These are phyloP conservation scores for Tokudaia tokunoshimensis DNA, from an alignment of 2,797 vertebrate genomes.

Conservation along the genomic window DNA sequence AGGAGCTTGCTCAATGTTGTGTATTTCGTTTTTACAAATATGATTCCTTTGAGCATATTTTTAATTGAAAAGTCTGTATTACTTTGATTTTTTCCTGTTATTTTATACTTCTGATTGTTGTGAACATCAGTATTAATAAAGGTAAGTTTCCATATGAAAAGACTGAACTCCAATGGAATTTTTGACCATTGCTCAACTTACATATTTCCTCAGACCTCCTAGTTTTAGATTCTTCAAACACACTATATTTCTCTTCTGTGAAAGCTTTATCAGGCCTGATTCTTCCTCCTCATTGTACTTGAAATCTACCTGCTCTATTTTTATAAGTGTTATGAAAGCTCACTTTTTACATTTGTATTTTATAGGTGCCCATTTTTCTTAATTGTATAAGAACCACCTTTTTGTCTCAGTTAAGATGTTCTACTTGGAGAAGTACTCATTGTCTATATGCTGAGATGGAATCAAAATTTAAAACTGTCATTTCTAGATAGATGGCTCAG, in stretches of 20 bases:
- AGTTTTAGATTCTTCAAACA: not conserved
- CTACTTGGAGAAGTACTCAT: not conserved
- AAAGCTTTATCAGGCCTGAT: not conserved
- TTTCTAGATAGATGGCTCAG: not conserved
- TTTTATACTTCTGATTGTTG: conserved; percentile 2
- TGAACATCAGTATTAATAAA: conserved; percentile 13
- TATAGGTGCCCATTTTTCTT: not conserved
- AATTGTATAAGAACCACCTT: not conserved
- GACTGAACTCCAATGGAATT: not conserved
- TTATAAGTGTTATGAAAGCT: conserved; percentile 7
- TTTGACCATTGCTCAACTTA: not conserved
- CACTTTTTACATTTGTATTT: conserved; percentile 28
- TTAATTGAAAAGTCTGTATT: conserved; percentile 11
- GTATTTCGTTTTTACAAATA: conserved; percentile 41
- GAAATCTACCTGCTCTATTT: conserved; percentile 44
- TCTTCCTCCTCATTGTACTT: not conserved
- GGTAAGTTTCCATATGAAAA: conserved; percentile 43
- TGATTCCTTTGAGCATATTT: not conserved
- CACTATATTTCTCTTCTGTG: not conserved
- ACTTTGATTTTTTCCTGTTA: conserved; percentile 22
- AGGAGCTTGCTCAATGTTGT: conserved; percentile 22
- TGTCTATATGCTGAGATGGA: not conserved
- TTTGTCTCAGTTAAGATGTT: not conserved
- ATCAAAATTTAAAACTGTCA: not conserved
- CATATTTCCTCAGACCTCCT: not conserved